Percentiles rank a stretch among this genome's conserved stretches.
These are phyloP conservation scores for Caenorhabditis tropicalis DNA, from an alignment of 1,140 invertebrate species.

Conservation along the genomic window DNA sequence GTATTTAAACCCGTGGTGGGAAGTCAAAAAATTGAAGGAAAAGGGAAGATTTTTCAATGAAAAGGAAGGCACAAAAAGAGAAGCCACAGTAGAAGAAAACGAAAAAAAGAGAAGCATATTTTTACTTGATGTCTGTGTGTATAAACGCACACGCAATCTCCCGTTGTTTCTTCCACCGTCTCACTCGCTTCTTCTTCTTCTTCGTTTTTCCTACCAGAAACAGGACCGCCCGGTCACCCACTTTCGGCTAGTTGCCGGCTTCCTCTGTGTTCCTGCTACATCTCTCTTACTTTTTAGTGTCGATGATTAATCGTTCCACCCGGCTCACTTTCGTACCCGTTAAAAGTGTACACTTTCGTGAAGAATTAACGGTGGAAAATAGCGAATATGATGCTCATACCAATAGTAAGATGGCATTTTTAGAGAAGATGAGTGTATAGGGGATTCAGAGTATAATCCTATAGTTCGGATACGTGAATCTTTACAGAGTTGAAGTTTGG, in stretches of 20 bases:
- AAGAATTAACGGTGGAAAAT: neutral
- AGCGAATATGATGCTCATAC: too few relatives aligned
- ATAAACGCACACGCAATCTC: conserved; percentile 37
- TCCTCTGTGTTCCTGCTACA: neutral
- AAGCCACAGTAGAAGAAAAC: neutral
- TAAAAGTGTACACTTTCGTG: neutral
- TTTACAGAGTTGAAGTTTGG: too few relatives aligned
- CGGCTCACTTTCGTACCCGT: neutral
- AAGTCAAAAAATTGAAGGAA: neutral
- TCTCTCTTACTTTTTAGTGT: neutral
- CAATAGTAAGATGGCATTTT: too few relatives aligned
- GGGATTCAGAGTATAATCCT: too few relatives aligned
- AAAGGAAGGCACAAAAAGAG: neutral
- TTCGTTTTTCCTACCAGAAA: neutral
- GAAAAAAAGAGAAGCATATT: conserved; percentile 28
- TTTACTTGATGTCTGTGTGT: conserved; percentile 1
- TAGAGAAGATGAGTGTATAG: too few relatives aligned
- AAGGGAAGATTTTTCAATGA: too few relatives aligned
- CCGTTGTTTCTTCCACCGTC: conserved; percentile 16
- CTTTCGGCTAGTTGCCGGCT: conserved; percentile 3
- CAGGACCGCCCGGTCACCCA: conserved; percentile 14
- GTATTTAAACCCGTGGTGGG: neutral
- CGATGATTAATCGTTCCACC: neutral
- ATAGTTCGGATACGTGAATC: too few relatives aligned
- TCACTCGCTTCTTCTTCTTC: neutral